Base-by-base conservation (phyloP, 2,888 invertebrate species). In the Myopa testacea region DNA sequence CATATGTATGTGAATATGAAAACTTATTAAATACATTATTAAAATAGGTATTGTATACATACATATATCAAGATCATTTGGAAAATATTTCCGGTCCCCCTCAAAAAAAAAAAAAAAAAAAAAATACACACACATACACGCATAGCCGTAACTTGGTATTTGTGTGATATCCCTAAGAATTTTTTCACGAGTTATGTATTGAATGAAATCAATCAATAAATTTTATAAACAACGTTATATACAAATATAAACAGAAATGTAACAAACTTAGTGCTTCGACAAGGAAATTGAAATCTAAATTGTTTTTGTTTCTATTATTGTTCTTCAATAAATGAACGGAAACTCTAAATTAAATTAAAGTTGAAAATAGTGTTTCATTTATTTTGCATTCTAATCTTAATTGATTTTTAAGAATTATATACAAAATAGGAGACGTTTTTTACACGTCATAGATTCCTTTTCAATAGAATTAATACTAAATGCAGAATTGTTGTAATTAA, bases 111-210 rank as follows among this genome's bases (percentile, higher is more conserved):
- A 12, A 34, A 63, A n/a, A 63, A 12, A 63, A 26, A 34, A 5
- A 10, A 14, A 63, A 26, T 19, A 26, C 50, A 69, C 12, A 69
- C 52, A 52, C 50, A 60, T 68, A 68, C 81, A 78, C 81, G 79
- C 77, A 71, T 76, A 80, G 78, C 79, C 79, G 78, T 84, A n/a
- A 83, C 83, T 83, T 87, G 87, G 87, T 86, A 86, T 86, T 87
- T 86, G 87, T 87, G 88, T 87, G 87, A 88, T 87, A 87, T 87
- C 86, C 85, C 85, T 87, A 87, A 88, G 87, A 85, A 26, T 85
- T 75, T 77, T 69, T 58, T 52, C 26, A 14, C 19, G 19, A 60
- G 6, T 38, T 55, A 70, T 70, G 26, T 50, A 45, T 52, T 37
- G 16, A 71, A 58, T 58, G 58, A n/a, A 58, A n/a, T 16, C 19